Conservation (phyloP, 2,113 vertebrate species). For the Taxidea taxus region DNA sequence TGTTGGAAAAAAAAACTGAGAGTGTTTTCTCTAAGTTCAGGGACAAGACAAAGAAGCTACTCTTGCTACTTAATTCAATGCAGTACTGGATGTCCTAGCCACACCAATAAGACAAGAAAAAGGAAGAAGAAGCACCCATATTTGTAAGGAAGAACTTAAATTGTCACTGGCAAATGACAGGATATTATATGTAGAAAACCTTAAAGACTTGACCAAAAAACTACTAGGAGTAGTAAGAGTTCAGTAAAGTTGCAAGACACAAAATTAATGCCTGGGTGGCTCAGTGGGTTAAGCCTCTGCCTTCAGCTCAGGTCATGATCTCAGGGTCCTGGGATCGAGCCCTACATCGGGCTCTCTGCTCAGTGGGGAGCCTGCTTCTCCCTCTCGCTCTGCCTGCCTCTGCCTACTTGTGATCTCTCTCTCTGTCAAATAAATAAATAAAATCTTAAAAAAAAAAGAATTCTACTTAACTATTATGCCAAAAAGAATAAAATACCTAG, state of each 20-base stretch:
- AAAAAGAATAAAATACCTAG: neutral
- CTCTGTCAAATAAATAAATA: no score
- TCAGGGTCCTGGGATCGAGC: no score
- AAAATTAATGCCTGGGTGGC: neutral
- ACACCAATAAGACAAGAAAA: neutral
- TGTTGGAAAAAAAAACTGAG: neutral
- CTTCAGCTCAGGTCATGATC: no score
- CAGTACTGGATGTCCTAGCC: neutral
- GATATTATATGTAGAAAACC: neutral
- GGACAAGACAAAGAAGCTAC: neutral
- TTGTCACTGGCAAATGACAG: neutral
- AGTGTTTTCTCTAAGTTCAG: neutral
- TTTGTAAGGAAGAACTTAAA: neutral
- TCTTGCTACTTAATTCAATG: neutral
- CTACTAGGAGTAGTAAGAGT: neutral
- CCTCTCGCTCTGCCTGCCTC: no score
- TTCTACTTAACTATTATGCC: neutral
- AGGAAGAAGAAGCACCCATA: neutral
- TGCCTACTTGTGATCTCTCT: no score
- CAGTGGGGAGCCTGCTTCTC: no score
- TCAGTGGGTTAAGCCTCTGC: no score
- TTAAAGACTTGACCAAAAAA: neutral
- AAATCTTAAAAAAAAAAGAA: neutral
- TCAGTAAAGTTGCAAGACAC: neutral
- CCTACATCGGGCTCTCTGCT: no score